These are phyloP conservation scores for Sitophilus oryzae DNA, from an alignment of 1,140 invertebrate species.

Conservation along the genomic window DNA sequence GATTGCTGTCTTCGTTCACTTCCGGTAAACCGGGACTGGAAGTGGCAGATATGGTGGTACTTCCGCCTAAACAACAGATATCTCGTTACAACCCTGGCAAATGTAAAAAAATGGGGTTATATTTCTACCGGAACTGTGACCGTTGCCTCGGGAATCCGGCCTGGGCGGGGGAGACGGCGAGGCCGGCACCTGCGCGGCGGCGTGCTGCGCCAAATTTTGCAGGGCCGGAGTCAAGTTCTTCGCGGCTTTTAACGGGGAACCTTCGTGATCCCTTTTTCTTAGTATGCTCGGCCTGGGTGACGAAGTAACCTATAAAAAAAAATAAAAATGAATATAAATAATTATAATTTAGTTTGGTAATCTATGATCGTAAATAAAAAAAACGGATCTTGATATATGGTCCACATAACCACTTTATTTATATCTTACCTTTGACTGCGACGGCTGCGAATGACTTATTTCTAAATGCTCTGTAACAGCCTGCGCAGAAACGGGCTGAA, in stretches of 20 bases:
- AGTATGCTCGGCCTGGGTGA: conserved; percentile 43
- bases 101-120: not conserved
- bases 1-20: conserved; percentile 52
- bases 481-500: conserved; percentile 12
- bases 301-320: conserved; percentile 32
- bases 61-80: conserved; percentile 50
- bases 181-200: conserved; percentile 40
- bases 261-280: conserved; percentile 42
- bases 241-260: conserved; percentile 38
- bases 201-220: conserved; percentile 31
- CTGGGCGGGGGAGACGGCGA: conserved; percentile 47
- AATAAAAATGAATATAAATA: not conserved
- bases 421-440: conserved; percentile 9
- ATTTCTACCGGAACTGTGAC: conserved; percentile 47
- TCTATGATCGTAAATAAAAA: too few species aligned
- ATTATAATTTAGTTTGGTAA: conserved; percentile 1
- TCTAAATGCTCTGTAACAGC: conserved; percentile 8
- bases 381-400: too few species aligned
- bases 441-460: conserved; percentile 1
- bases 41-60: conserved; percentile 72
- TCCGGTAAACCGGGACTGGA: conserved; percentile 66
- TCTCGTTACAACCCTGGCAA: not conserved
- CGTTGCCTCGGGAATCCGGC: conserved; percentile 48
- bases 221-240: conserved; percentile 49
- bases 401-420: not conserved